Percentiles rank a stretch among this genome's conserved stretches.
phyloP scores from a whole-genome alignment of 2,797 vertebrate genomes.

The Cichlasoma orientale region DNA sequence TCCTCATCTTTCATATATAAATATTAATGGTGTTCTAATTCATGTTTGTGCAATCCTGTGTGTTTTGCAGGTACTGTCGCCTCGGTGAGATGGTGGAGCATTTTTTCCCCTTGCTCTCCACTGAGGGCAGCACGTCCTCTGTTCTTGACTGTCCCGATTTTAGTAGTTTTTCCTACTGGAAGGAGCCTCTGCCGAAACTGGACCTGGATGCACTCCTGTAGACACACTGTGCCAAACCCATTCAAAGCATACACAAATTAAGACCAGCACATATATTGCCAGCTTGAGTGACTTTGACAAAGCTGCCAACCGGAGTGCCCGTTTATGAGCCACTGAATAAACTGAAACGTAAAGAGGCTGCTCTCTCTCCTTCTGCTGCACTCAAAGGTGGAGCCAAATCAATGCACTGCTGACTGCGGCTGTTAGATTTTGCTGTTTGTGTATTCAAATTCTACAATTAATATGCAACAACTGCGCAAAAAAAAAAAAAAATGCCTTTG shows the following conservation, averaged over 20 bases:
- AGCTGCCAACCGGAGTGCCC: constrained; percentile 15
- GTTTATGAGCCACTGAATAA: constrained; percentile 28
- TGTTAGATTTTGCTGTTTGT: neutral
- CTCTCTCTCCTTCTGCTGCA: neutral
- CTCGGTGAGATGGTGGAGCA: constrained; percentile 91
- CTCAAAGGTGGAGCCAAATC: neutral
- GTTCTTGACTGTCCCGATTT: constrained; percentile 85
- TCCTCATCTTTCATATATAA: neutral
- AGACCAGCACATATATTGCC: neutral
- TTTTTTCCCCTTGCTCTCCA: constrained; percentile 85
- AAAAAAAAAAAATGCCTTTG: constrained; percentile 14
- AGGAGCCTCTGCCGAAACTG: constrained; percentile 77
- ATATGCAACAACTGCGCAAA: neutral
- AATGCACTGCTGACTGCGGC: neutral
- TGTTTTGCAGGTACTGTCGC: constrained; percentile 83
- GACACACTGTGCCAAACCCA: constrained; percentile 11
- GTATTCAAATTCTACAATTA: neutral
- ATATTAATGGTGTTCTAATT: neutral
- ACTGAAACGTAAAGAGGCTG: neutral
- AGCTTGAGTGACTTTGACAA: constrained; percentile 11
- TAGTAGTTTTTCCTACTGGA: constrained; percentile 88
- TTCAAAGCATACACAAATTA: neutral
- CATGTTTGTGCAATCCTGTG: neutral
- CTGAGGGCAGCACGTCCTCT: constrained; percentile 33
- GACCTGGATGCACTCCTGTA: constrained; percentile 75